phyloP scores from a whole-genome alignment of 2,888 invertebrate genomes.

The Apamea monoglypha region DNA sequence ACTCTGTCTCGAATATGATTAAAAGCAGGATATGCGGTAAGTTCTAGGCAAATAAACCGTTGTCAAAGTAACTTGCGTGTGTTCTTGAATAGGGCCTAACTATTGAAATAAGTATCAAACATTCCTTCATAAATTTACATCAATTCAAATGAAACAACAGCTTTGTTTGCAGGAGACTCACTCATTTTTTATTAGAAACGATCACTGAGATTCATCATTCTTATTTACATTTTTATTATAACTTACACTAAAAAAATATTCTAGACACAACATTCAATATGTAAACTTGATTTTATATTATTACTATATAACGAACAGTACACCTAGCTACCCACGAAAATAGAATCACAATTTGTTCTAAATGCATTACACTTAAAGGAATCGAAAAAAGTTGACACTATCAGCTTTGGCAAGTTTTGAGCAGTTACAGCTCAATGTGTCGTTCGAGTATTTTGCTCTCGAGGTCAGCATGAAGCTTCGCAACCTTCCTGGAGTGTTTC shows the following conservation, averaged over 20 bases:
- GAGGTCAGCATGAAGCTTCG: conserved; percentile 95
- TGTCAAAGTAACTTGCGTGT: conserved; percentile 84
- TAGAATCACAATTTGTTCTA: conserved; percentile 48
- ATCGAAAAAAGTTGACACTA: conserved; percentile 23
- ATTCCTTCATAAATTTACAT: conserved; percentile 16
- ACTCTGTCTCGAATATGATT: conserved; percentile 88
- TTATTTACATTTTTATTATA: conserved; percentile 56
- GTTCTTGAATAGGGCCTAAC: conserved; percentile 82
- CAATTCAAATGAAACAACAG: conserved; percentile 37
- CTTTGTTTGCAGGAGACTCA: conserved; percentile 26
- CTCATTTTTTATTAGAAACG: conserved; percentile 52
- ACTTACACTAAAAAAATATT: conserved; percentile 38
- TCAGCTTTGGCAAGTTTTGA: conserved; percentile 42
- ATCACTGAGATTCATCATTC: conserved; percentile 55
- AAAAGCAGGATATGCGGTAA: conserved; percentile 86
- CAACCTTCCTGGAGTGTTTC: conserved; percentile 95
- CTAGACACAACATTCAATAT: conserved; percentile 37
- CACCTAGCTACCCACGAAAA: conserved; percentile 40
- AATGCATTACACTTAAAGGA: conserved; percentile 49
- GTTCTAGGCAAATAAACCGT: conserved; percentile 89
- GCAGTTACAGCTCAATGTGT: conserved; percentile 93
- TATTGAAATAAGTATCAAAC: conserved; percentile 30
- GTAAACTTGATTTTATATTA: conserved; percentile 35
- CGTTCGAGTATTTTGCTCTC: conserved; percentile 94
- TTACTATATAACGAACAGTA: conserved; percentile 34